Evolutionary conservation across 2,888 invertebrate species (phyloP), one percentile per base, ranked within the genome.

Genomic region (Callinectes sapidus): DNA sequence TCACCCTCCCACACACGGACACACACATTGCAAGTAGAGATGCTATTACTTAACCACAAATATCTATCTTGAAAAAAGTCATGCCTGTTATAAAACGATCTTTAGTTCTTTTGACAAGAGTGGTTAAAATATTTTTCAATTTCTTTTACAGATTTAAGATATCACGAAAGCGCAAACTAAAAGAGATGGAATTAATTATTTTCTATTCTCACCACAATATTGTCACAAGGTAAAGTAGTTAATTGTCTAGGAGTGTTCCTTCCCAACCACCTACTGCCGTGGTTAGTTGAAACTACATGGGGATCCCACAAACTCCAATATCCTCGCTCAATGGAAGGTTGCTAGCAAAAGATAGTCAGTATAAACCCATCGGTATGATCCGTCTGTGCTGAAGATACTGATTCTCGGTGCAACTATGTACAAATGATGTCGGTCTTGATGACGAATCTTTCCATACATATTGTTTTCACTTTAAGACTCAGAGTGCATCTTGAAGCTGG

Each of bases 391-490:
- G 48, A 28, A 55, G 10, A 55, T 88, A 54, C 32, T 54, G n/a
- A 88, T 54, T n/a, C n/a, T 54, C 55, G 42, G 54, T 55, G 54
- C 32, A 88, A n/a, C 42, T 88, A 88, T 88, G n/a, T 88, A 88
- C 54, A 88, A 54, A 88, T 54, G 66, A 18, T 66, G 66, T n/a
- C 66, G n/a, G 23, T 66, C 66, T 66, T 66, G 66, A n/a, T 18
- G 66, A 66, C 66, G 66, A 66, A n/a, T 13, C 66, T 66, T 66
- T n/a, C 13, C 66, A 66, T 66, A 23, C n/a, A 66, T 66, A n/a
- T 1, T 66, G 66, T 66, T 66, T 18, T 6, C n/a, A 66, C n/a
- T n/a, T n/a, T 66, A 18, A 2, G 18, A 23, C 66, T 1, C 66
- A n/a, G 66, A 66, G 23, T 16, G n/a, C n/a, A 66, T 66, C 66